Base-by-base conservation (phyloP, 2,888 invertebrate genomes). In the Lamproptera curius region DNA sequence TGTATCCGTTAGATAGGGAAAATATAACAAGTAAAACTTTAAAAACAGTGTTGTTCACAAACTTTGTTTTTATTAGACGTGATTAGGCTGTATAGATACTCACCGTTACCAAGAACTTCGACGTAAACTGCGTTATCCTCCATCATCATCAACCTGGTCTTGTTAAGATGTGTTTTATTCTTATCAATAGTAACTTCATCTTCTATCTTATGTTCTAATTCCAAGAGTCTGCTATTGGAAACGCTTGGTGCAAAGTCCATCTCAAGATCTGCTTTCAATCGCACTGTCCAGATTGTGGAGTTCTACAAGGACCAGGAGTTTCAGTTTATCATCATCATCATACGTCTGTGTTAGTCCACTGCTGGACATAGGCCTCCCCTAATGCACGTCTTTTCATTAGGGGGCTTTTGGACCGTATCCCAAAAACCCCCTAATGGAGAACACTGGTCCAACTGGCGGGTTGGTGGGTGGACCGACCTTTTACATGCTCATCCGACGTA, bases 241-340 rank as follows among this genome's bases (percentile, higher is more conserved):
- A 62, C 70, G 46, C 85, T 81, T 0, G 74, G 68, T 0, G 83
- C 68, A 52, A 85, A 85, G 50, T 86, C 84, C 16, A 85, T 60
- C 0, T 59, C 36, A 0, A 69, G 68, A 28, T 82, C 79, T 0
- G 72, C 60, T 14, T 76, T 77, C 0, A 86, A 52, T 0, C 58
- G 53, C 1, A 83, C 60, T 0, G 41, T 54, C 84, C 84, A 85
- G 28, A 58, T 54, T 1, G 59, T 41, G 0, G 86, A 84, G 40
- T 70, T 70, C 86, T 86, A 68, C 1, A 73, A 73, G 6, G 39
- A 42, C 41, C 14, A 28, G 2, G 6, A 28, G 23, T 6, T 23
- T 6, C 4, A 23, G 23, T 6, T 23, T 6, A 8, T 23, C 23
- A 23, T 23, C 4, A n/a, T n/a, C n/a, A n/a, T n/a, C n/a, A n/a